Percentiles rank a stretch among this genome's conserved stretches.
Conservation (phyloP, 1,140 invertebrate species). For the Ceratina australensis region DNA sequence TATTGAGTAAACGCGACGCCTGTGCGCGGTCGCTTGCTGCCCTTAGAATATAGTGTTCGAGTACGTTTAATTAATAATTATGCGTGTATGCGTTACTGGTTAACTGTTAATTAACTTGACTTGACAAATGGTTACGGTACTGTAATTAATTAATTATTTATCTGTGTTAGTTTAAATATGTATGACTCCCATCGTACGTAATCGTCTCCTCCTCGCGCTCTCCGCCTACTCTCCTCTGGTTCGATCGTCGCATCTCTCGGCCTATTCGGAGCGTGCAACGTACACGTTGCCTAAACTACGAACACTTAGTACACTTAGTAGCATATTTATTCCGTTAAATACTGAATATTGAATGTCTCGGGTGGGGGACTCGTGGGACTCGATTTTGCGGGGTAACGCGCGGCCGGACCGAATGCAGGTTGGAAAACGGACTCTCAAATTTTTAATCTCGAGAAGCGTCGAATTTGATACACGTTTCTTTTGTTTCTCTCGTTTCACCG, state of each 20-base stretch:
- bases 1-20: slow-evolving; percentile 68
- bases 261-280: slow-evolving; percentile 76
- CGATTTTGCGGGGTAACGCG: slow-evolving; percentile 27
- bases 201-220: slow-evolving; percentile 60
- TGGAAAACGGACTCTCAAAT: not conserved
- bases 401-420: slow-evolving; percentile 42
- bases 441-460: not conserved
- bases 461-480: not conserved
- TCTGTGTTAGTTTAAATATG: slow-evolving; percentile 73
- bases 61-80: slow-evolving; percentile 76
- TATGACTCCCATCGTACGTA: slow-evolving; percentile 72
- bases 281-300: slow-evolving; percentile 76
- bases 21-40: slow-evolving; percentile 58
- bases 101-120: slow-evolving; percentile 76
- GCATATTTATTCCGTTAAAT: slow-evolving; percentile 75
- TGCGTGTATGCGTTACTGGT: slow-evolving; percentile 73
- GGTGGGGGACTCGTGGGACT: not conserved
- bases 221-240: slow-evolving; percentile 4
- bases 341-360: slow-evolving; percentile 58
- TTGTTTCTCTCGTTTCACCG: too few species aligned
- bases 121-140: slow-evolving; percentile 75
- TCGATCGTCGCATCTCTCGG: slow-evolving; percentile 44
- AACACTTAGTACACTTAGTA: slow-evolving; percentile 80
- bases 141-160: slow-evolving; percentile 76
- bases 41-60: slow-evolving; percentile 66